These are phyloP conservation scores for Axis porcinus DNA, from an alignment of 2,113 vertebrate species.

Conservation along the genomic window DNA sequence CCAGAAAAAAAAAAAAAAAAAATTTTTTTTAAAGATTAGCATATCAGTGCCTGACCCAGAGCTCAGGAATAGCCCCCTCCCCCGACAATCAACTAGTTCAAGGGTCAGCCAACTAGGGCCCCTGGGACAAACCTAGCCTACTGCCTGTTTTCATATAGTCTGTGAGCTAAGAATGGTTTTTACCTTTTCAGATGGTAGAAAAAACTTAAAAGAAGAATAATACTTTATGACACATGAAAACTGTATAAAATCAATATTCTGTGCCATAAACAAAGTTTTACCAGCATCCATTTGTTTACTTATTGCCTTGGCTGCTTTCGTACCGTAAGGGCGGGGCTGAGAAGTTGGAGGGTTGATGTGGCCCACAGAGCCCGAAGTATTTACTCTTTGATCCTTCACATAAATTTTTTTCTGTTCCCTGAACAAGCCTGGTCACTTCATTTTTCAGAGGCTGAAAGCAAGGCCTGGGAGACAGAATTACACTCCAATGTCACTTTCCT, in stretches of 20 bases:
- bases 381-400: not conserved
- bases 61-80: not conserved
- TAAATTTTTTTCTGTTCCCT: not conserved
- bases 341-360: not conserved
- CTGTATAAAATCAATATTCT: not conserved
- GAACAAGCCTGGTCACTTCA: not conserved
- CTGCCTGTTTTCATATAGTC: not conserved
- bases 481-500: not conserved
- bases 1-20: not conserved
- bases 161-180: not conserved
- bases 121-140: not conserved
- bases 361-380: not conserved
- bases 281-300: not conserved
- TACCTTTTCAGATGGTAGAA: not conserved
- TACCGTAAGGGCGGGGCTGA: not conserved
- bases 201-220: not conserved
- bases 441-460: not conserved
- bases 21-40: not conserved
- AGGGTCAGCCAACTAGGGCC: not conserved
- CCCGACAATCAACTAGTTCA: not conserved
- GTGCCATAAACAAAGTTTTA: not conserved
- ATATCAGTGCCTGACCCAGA: not conserved
- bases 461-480: not conserved
- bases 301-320: not conserved
- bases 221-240: conserved; percentile 2